Conservation (phyloP, 2,888 invertebrate genomes). For the Gastracanthus pulcherrimus region DNA sequence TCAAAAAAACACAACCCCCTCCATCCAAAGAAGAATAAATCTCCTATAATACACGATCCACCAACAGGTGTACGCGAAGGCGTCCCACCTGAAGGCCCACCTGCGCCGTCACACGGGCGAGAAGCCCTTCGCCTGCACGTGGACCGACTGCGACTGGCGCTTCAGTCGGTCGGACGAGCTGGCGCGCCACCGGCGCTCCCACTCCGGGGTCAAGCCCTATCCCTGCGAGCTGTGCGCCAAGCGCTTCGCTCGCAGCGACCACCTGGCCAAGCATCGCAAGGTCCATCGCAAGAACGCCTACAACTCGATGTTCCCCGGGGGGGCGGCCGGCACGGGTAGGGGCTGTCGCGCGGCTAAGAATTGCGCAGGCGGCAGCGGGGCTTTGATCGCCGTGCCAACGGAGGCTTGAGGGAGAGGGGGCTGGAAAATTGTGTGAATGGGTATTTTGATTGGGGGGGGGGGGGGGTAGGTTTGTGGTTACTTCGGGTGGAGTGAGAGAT, state of each 20-base stretch:
- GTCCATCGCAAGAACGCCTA: conserved; percentile 84
- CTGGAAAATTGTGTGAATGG: too few species aligned
- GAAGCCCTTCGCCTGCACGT: conserved; percentile 86
- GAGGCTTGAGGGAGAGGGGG: background rate
- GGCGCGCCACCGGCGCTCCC: conserved; percentile 94
- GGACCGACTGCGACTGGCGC: conserved; percentile 92
- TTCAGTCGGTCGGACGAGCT: conserved; percentile 97
- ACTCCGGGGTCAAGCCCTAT: conserved; percentile 96
- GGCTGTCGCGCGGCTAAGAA: conserved; percentile 67
- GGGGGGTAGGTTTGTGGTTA: too few species aligned
- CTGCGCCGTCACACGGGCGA: conserved; percentile 90
- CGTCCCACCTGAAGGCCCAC: conserved; percentile 94
- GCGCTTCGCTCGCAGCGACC: conserved; percentile 95
- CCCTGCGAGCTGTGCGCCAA: conserved; percentile 92
- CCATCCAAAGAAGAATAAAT: background rate
- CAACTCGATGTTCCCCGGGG: conserved; percentile 68
- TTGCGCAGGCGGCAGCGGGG: background rate
- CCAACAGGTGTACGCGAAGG: conserved; percentile 90
- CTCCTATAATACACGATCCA: background rate
- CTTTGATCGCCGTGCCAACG: background rate
- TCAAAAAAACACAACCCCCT: too few species aligned
- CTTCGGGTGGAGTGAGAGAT: too few species aligned
- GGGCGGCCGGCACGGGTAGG: conserved; percentile 59
- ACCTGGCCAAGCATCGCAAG: conserved; percentile 94
- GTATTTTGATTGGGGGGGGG: too few species aligned